Evolutionary conservation across 2,888 invertebrate species (phyloP), one percentile per base, ranked within the genome.

Genomic region (Lasioglossum villosulum): DNA sequence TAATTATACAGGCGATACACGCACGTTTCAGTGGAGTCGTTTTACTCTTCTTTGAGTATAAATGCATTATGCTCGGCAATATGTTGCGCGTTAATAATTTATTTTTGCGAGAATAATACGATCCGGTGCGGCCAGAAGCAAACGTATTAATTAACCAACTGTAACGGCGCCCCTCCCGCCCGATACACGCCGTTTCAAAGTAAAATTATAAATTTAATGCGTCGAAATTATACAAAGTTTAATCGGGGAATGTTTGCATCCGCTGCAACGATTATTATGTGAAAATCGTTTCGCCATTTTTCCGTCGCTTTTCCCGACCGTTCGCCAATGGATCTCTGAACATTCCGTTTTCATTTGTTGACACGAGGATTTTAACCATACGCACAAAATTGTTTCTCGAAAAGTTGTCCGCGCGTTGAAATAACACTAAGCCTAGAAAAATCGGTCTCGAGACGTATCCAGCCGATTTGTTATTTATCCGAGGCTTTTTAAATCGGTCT

Each of bases 61-160:
- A 83, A 84, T 84, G 75, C 83, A 83, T 84, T 84, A 75, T 23
- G 45, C 72, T 56, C 48, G 63, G 45, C 72, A 75, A 78, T 84
- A 83, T 78, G 78, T 78, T 75, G 78, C 78, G 27, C 83, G 83
- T 84, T 83, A 84, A 84, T 83, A 84, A 84, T 84, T 84, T 66
- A 83, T 83, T 83, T 73, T 75, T 79, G 84, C 59, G 83, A 79
- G 79, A 79, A 85, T 79, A 79, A 85, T 85, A 76, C 84, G 84
- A 85, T 83, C 68, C 70, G 34, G 39, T 34, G 39, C 59, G 76
- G 16, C 75, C 10, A 45, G 59, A 45, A 84, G 75, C 78, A 84
- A 84, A 78, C 72, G 78, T 84, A 84, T 84, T 84, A 84, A 84
- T 84, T 84, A 84, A 83, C 78, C 70, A 77, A 78, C 78, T 78